Percentiles rank a stretch among this genome's conserved stretches.
Conservation (phyloP, 2,888 invertebrate genomes). For the Strigamia transsilvanica region DNA sequence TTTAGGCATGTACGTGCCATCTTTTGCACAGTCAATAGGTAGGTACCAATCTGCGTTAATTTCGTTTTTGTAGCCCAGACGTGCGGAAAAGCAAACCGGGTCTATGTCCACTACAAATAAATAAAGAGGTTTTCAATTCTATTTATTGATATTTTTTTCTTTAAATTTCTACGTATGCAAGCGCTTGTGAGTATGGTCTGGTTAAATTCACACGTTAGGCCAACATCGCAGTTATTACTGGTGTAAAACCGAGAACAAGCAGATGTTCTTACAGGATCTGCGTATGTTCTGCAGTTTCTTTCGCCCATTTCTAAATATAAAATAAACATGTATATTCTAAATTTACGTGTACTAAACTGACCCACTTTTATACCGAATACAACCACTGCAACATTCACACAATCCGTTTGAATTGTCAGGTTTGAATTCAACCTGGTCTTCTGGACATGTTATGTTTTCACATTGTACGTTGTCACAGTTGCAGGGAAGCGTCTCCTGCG, state of each 20-base stretch:
- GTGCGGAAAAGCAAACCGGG: not conserved
- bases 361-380: not conserved
- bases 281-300: not conserved
- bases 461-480: not conserved
- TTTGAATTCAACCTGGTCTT: not conserved
- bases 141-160: not conserved
- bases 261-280: not conserved
- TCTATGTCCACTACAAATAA: not conserved
- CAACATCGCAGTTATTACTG: not conserved
- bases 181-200: not conserved
- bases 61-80: not conserved
- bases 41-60: slow-evolving; percentile 55
- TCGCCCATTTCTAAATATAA: not conserved
- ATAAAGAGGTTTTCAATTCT: not conserved
- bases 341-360: not conserved
- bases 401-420: slow-evolving; percentile 1
- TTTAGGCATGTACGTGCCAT: slow-evolving; percentile 71
- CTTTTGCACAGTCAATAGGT: slow-evolving; percentile 68
- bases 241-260: not conserved
- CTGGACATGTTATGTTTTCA: not conserved
- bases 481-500: not conserved
- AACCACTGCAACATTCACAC: not conserved
- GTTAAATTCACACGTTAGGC: not conserved
- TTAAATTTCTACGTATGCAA: not conserved
- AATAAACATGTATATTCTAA: not conserved